Conservation (phyloP, 1,140 invertebrate species). For the Drosophila mojavensis region DNA sequence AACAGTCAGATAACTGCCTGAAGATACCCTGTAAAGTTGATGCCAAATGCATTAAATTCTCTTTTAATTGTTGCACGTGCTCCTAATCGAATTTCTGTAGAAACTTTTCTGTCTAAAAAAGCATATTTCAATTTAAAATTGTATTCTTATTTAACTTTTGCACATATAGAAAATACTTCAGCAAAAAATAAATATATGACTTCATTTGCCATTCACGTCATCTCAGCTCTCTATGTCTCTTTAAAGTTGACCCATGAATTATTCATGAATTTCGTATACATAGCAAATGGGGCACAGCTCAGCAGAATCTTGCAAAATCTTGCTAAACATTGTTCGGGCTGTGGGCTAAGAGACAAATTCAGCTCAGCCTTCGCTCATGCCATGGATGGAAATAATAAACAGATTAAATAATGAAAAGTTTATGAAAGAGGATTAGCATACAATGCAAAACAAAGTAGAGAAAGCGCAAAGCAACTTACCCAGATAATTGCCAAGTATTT, state of each 20-base stretch:
- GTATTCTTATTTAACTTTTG: too few relatives aligned
- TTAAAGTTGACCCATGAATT: constrained; percentile 68
- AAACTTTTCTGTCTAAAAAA: too few relatives aligned
- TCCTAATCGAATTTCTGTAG: too few relatives aligned
- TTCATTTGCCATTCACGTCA: too few relatives aligned
- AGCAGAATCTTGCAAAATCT: constrained; percentile 44
- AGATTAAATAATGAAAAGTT: constrained; percentile 72
- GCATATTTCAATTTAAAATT: too few relatives aligned
- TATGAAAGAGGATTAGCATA: constrained; percentile 65
- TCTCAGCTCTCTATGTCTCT: not conserved
- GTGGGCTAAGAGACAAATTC: constrained; percentile 13
- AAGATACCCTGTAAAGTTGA: too few relatives aligned
- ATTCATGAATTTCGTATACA: constrained; percentile 62
- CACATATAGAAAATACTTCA: too few relatives aligned
- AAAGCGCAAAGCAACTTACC: constrained; percentile 33
- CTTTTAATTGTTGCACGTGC: too few relatives aligned
- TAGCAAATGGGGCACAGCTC: constrained; percentile 44
- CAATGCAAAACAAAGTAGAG: constrained; percentile 37
- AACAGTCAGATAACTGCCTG: not conserved
- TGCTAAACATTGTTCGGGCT: constrained; percentile 10
- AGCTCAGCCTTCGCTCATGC: constrained; percentile 24
- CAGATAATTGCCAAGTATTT: constrained; percentile 27
- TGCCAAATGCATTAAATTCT: too few relatives aligned
- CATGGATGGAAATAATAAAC: constrained; percentile 10
- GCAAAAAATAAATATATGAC: too few relatives aligned